These are phyloP conservation scores for Engraulis encrasicolus DNA, from an alignment of 2,113 vertebrate genomes.

Conservation along the genomic window DNA sequence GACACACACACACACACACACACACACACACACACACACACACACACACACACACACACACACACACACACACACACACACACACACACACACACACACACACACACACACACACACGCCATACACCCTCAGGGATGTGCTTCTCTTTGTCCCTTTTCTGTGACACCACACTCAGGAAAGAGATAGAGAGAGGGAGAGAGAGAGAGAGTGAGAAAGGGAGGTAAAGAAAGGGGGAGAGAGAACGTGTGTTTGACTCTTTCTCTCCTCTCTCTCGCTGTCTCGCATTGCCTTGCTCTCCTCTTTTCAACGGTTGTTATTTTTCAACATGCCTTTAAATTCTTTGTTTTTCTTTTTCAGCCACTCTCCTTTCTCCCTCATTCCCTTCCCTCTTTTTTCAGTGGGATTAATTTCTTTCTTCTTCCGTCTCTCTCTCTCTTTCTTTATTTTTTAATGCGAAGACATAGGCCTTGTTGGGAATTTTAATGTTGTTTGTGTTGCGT, in stretches of 20 bases:
- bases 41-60: background rate
- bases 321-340: background rate
- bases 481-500: constrained; percentile 10
- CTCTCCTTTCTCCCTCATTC: background rate
- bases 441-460: background rate
- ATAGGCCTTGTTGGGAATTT: background rate
- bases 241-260: background rate
- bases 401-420: no score
- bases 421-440: background rate
- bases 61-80: background rate
- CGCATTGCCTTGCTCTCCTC: background rate
- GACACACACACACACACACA: background rate
- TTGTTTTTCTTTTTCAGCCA: background rate
- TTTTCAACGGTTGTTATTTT: background rate
- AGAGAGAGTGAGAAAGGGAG: no score
- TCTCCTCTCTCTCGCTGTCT: background rate
- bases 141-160: no score
- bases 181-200: no score
- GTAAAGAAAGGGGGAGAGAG: no score
- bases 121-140: no score
- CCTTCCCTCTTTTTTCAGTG: background rate
- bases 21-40: background rate
- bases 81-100: no score
- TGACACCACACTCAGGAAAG: no score
- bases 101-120: no score